A percentile compares a stretch with the other conserved stretches of the same genome.
phyloP scores from a whole-genome alignment of 2,888 invertebrate genomes.

The Conchocele bisecta region DNA sequence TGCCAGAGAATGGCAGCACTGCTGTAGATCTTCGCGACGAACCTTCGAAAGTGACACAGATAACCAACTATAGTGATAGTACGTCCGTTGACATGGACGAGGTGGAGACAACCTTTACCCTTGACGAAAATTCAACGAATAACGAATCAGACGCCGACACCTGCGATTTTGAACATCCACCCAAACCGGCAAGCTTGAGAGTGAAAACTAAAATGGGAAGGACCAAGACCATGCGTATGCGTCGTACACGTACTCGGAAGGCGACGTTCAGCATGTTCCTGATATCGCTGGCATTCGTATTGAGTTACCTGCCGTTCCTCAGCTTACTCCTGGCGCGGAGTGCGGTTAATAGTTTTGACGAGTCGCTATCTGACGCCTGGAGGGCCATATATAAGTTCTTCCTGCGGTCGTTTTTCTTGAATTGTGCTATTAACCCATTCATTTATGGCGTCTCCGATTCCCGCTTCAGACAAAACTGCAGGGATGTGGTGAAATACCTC shows the following conservation, averaged over 20 bases:
- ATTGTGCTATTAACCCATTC: constrained; percentile 65
- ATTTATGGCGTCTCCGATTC: constrained; percentile 65
- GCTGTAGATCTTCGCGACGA: background rate
- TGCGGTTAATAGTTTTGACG: constrained; percentile 40
- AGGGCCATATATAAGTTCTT: constrained; percentile 56
- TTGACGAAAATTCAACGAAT: constrained; percentile 5
- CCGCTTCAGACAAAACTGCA: constrained; percentile 45
- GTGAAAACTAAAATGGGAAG: too few species aligned
- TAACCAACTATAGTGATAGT: background rate
- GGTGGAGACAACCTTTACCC: too few species aligned
- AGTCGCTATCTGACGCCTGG: constrained; percentile 33
- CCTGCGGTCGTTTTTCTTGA: constrained; percentile 59
- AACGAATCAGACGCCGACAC: constrained; percentile 25
- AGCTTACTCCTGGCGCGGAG: constrained; percentile 37
- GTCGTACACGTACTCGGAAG: constrained; percentile 23
- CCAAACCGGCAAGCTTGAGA: too few species aligned
- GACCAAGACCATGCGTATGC: constrained; percentile 6
- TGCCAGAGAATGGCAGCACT: background rate
- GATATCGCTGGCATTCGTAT: constrained; percentile 55
- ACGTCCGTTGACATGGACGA: constrained; percentile 26
- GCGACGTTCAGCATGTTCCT: constrained; percentile 62
- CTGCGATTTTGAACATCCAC: constrained; percentile 8
- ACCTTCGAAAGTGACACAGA: background rate
- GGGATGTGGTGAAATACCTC: constrained; percentile 8
- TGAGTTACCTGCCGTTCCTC: constrained; percentile 55